Evolutionary conservation across 2,797 vertebrate genomes (phyloP).

Genomic region (Melanotaenia boesemani): DNA sequence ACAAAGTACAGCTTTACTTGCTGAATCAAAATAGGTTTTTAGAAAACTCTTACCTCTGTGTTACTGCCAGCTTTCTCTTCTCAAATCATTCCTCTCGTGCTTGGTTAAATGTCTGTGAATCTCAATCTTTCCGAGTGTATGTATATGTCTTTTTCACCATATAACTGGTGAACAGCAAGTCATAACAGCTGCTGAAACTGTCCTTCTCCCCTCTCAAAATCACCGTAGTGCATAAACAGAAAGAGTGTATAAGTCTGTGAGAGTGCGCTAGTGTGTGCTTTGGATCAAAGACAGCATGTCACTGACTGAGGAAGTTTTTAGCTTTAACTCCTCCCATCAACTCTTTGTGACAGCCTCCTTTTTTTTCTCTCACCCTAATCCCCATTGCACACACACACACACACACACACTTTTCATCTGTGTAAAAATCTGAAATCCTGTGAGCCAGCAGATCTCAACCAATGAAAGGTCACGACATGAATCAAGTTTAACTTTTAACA

Average conservation of each 20-base stretch:
- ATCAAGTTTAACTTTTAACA: neutral
- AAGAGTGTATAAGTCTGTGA: slow-evolving; percentile 18
- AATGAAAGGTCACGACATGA: slow-evolving; percentile 11
- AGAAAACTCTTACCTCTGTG: slow-evolving; percentile 69
- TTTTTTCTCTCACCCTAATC: neutral
- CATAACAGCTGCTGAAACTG: slow-evolving; percentile 39
- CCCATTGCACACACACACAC: neutral
- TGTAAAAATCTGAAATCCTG: slow-evolving; percentile 19
- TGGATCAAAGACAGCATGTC: slow-evolving; percentile 61
- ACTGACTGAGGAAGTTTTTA: slow-evolving; percentile 65
- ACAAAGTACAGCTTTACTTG: slow-evolving; percentile 56
- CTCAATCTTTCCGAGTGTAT: slow-evolving; percentile 4
- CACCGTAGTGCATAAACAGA: slow-evolving; percentile 7
- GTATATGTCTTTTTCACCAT: slow-evolving; percentile 32
- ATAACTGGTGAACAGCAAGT: slow-evolving; percentile 34
- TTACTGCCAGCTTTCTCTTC: slow-evolving; percentile 47
- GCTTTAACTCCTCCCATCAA: slow-evolving; percentile 72
- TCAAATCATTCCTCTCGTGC: slow-evolving; percentile 66
- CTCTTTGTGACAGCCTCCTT: slow-evolving; percentile 44
- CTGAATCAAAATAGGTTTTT: neutral
- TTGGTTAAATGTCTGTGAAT: slow-evolving; percentile 31
- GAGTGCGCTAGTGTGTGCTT: neutral
- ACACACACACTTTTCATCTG: slow-evolving; percentile 4
- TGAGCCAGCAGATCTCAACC: slow-evolving; percentile 7
- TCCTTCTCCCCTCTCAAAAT: slow-evolving; percentile 40